These are phyloP conservation scores for Sericinus montela DNA, from an alignment of 2,888 invertebrate species.

Conservation along the genomic window DNA sequence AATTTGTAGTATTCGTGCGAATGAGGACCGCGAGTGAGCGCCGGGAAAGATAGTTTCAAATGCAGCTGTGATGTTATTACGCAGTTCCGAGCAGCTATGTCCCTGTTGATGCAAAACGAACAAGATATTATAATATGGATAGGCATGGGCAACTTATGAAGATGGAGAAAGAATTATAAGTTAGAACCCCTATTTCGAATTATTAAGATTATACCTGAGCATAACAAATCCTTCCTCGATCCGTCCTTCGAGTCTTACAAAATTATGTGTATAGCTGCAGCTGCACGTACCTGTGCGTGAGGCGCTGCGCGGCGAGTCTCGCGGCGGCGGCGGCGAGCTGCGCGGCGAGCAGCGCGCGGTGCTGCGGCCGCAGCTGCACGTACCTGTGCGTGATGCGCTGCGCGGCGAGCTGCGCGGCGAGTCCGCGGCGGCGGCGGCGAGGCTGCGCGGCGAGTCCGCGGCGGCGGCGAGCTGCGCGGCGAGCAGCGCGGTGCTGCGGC, in stretches of 20 bases:
- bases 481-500: too few species aligned
- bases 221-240: too few species aligned
- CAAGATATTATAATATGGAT: too few species aligned
- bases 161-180: too few species aligned
- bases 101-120: slow-evolving; percentile 56
- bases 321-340: slow-evolving; percentile 88
- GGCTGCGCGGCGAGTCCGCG: slow-evolving; percentile 36
- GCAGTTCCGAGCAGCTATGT: slow-evolving; percentile 95
- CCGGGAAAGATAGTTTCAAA: slow-evolving; percentile 90
- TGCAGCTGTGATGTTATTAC: slow-evolving; percentile 89
- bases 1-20: slow-evolving; percentile 93
- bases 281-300: slow-evolving; percentile 84
- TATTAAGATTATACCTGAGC: too few species aligned
- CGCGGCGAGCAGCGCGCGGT: slow-evolving; percentile 83
- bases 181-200: too few species aligned
- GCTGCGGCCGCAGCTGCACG: slow-evolving; percentile 83
- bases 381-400: slow-evolving; percentile 48
- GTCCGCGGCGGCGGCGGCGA: slow-evolving; percentile 33
- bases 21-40: slow-evolving; percentile 90
- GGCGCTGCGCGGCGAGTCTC: slow-evolving; percentile 62
- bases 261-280: too few species aligned
- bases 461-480: too few species aligned
- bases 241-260: too few species aligned
- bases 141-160: neutral
- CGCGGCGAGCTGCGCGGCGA: slow-evolving; percentile 17